Percentiles rank a stretch among this genome's conserved stretches.
Conservation (phyloP, 1,140 invertebrate genomes). For the Neotoxoptera formosana region DNA sequence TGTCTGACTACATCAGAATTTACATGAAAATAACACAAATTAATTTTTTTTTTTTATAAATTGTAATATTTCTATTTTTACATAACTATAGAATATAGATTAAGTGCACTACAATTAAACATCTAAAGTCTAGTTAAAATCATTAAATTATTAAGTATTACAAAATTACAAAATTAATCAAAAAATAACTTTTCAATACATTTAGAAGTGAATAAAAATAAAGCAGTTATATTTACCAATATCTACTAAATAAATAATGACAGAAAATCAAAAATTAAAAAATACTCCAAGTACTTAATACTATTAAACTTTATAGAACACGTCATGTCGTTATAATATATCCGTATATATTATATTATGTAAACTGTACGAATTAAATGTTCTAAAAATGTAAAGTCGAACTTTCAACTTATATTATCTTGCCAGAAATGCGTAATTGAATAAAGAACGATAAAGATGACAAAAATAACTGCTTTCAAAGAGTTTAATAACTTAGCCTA, state of each 20-base stretch:
- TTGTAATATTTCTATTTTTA: constrained; percentile 12
- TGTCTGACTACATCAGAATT: no score
- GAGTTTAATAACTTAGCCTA: neutral
- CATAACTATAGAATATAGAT: no score
- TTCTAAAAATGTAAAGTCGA: neutral
- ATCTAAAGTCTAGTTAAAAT: neutral
- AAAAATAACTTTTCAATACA: neutral
- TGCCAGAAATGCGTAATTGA: neutral
- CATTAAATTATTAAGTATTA: neutral
- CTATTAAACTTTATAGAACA: no score
- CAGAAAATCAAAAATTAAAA: neutral
- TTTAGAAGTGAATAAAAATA: neutral
- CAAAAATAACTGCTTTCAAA: neutral
- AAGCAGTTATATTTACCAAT: neutral
- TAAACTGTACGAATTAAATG: neutral
- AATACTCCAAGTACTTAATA: neutral
- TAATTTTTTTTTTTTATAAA: neutral
- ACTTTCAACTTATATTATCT: neutral
- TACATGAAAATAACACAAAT: no score
- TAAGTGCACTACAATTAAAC: neutral
- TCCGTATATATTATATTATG: no score
- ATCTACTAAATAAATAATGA: neutral
- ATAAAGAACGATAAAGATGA: neutral
- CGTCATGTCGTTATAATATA: no score
- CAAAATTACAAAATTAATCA: neutral